A percentile compares a stretch with the other conserved stretches of the same genome.
phyloP scores from a whole-genome alignment of 2,797 vertebrate genomes.

The Gephyroberyx darwinii region DNA sequence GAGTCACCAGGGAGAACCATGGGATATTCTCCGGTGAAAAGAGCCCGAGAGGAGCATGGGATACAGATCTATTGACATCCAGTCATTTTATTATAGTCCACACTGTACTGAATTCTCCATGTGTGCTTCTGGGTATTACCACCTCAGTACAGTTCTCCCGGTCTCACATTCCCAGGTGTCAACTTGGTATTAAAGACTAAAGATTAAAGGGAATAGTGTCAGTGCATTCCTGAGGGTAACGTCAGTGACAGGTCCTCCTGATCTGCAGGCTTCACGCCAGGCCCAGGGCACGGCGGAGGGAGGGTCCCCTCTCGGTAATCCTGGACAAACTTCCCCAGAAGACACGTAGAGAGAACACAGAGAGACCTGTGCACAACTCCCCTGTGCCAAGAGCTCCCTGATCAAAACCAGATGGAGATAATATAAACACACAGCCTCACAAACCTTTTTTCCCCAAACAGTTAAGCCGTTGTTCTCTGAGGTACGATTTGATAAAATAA shows the following conservation, averaged over 20 bases:
- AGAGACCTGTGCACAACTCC: conserved; percentile 27
- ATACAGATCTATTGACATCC: background rate
- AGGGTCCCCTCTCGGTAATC: conserved; percentile 23
- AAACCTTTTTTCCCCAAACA: conserved; percentile 15
- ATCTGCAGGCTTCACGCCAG: background rate
- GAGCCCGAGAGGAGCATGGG: conserved; percentile 15
- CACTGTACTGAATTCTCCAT: background rate
- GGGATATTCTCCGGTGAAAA: conserved; percentile 15
- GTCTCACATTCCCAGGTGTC: background rate
- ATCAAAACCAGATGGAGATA: conserved; percentile 69
- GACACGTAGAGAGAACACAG: conserved; percentile 10
- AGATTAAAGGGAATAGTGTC: conserved; percentile 4
- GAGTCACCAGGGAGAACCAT: conserved; percentile 35
- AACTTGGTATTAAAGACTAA: conserved; percentile 3
- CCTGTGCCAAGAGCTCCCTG: conserved; percentile 38
- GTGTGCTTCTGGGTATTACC: background rate
- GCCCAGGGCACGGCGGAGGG: conserved; percentile 3
- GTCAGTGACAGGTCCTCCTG: conserved; percentile 2
- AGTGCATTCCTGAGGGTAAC: conserved; percentile 3
- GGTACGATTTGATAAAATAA: conserved; percentile 15
- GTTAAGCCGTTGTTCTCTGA: conserved; percentile 19
- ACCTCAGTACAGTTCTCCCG: background rate
- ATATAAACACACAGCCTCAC: conserved; percentile 52
- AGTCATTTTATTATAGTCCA: background rate
- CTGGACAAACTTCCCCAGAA: conserved; percentile 50